Evolutionary conservation across 92 coral and sea anemone species (phyloP).

Genomic region (Muricea muricata): DNA sequence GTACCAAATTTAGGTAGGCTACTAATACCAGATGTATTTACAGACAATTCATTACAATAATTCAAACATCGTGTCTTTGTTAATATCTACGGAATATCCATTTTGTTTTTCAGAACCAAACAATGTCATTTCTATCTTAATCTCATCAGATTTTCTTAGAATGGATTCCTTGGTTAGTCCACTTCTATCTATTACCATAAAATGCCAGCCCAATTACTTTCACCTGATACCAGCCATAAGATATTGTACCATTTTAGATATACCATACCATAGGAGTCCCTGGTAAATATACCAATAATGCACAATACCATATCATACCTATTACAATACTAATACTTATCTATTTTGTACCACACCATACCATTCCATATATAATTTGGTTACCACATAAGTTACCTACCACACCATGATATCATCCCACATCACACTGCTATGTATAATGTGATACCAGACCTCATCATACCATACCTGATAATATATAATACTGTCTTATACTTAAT

Average conservation of each 20-base stretch:
- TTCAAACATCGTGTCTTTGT: background rate
- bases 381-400: background rate
- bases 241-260: too few species aligned
- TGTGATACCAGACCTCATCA: background rate
- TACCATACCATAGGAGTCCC: background rate
- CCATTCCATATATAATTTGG: background rate
- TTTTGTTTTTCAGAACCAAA: constrained; percentile 74
- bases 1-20: constrained; percentile 82
- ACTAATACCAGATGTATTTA: too few species aligned
- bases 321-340: too few species aligned
- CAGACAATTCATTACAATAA: background rate
- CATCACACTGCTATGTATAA: background rate
- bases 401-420: background rate
- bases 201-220: too few species aligned
- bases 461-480: background rate
- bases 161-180: constrained; percentile 93
- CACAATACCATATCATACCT: too few species aligned
- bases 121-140: constrained; percentile 93
- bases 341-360: background rate
- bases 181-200: too few species aligned
- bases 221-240: too few species aligned
- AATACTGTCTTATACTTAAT: too few species aligned
- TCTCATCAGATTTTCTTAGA: constrained; percentile 96
- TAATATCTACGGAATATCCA: background rate
- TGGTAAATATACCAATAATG: too few species aligned